Evolutionary conservation across 1,140 invertebrate genomes (phyloP).

Genomic region (Theocolax elegans): DNA sequence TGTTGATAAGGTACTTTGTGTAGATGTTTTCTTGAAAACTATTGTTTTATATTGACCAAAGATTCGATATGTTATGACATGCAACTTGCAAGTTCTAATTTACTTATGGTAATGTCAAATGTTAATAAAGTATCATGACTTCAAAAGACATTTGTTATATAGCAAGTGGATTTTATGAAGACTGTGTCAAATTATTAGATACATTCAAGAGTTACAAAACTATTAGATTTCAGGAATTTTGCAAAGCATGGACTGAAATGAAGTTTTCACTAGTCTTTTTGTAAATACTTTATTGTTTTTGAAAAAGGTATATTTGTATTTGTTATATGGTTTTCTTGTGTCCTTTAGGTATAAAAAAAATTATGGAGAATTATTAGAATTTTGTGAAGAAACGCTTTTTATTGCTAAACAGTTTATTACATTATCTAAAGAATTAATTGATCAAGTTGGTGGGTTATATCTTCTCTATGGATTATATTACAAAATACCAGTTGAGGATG

Average conservation of each 20-base stretch:
- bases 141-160: slow-evolving; percentile 34
- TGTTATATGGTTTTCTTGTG: slow-evolving; percentile 11
- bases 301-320: not conserved
- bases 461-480: slow-evolving; percentile 62
- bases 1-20: no score
- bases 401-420: slow-evolving; percentile 59
- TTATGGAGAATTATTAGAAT: slow-evolving; percentile 55
- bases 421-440: slow-evolving; percentile 49
- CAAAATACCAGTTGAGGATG: slow-evolving; percentile 56
- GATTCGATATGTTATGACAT: no score
- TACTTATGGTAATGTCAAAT: no score
- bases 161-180: slow-evolving; percentile 54
- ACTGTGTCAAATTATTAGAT: slow-evolving; percentile 54
- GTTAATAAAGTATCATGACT: no score
- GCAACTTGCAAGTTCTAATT: no score
- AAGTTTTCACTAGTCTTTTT: slow-evolving; percentile 60
- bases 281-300: slow-evolving; percentile 50
- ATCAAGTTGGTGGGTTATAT: slow-evolving; percentile 60
- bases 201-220: slow-evolving; percentile 51
- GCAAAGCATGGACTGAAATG: slow-evolving; percentile 58
- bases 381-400: slow-evolving; percentile 60
- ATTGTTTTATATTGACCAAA: no score
- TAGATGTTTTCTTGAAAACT: no score
- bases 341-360: slow-evolving; percentile 50
- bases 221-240: slow-evolving; percentile 57